phyloP scores from a whole-genome alignment of 2,113 vertebrate species.

The Ophiodon elongatus region DNA sequence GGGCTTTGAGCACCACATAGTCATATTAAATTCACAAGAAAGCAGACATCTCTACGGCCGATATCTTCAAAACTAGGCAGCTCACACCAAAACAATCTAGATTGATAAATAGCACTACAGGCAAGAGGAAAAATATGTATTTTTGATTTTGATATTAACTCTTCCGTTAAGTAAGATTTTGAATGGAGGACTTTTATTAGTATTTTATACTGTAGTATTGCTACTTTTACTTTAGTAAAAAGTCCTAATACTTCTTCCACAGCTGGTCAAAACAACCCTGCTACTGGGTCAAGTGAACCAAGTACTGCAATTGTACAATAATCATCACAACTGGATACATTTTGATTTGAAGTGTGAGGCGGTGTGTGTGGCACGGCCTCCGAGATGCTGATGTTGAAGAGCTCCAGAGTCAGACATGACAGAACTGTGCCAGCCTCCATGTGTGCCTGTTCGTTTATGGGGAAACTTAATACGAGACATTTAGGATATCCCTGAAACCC shows the following conservation, averaged over 20 bases:
- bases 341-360: neutral
- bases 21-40: neutral
- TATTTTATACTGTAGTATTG: neutral
- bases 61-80: neutral
- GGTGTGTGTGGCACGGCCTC: neutral
- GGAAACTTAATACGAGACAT: slow-evolving; percentile 41
- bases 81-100: neutral
- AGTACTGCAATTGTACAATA: neutral
- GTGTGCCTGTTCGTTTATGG: slow-evolving; percentile 21
- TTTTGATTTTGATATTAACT: neutral
- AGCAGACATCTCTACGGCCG: neutral
- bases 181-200: neutral
- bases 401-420: slow-evolving; percentile 21
- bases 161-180: neutral
- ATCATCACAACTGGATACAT: neutral
- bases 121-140: neutral
- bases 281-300: neutral
- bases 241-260: neutral
- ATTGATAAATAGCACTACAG: neutral
- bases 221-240: no score
- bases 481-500: slow-evolving; percentile 47
- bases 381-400: neutral
- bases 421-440: slow-evolving; percentile 37
- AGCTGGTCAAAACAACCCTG: neutral
- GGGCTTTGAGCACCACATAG: neutral